Conservation (phyloP, 2,797 vertebrate species). For the Paramormyrops hopkinsi region DNA sequence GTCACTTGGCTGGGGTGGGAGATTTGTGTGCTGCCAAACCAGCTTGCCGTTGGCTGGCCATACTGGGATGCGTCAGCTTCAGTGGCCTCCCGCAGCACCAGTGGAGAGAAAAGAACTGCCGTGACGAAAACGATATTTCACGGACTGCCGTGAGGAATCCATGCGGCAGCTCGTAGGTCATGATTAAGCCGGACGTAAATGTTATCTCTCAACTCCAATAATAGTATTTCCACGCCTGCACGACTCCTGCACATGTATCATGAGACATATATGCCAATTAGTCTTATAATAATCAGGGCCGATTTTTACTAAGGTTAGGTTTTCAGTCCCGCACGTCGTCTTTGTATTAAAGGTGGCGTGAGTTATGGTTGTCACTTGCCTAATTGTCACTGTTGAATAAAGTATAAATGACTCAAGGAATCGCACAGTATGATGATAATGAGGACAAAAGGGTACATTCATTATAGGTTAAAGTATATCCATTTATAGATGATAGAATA, state of each 20-base stretch:
- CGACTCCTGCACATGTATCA: slow-evolving; percentile 47
- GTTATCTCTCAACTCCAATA: neutral
- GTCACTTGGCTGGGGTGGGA: slow-evolving; percentile 19
- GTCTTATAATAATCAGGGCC: slow-evolving; percentile 57
- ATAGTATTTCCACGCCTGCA: slow-evolving; percentile 30
- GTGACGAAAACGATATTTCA: neutral
- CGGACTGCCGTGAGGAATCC: neutral
- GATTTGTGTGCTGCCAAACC: slow-evolving; percentile 10
- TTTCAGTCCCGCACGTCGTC: slow-evolving; percentile 34
- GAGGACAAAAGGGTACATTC: slow-evolving; percentile 45
- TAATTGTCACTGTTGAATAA: slow-evolving; percentile 43
- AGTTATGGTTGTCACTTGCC: slow-evolving; percentile 41
- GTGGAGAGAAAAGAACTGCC: neutral
- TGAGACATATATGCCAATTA: slow-evolving; percentile 51
- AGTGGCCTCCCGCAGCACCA: neutral
- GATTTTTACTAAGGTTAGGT: slow-evolving; percentile 54
- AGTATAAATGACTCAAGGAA: slow-evolving; percentile 38
- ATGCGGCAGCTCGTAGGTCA: neutral
- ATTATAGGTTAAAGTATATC: slow-evolving; percentile 40
- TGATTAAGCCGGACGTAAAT: slow-evolving; percentile 1
- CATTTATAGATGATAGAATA: slow-evolving; percentile 41
- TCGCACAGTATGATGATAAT: slow-evolving; percentile 41
- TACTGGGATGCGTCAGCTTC: neutral
- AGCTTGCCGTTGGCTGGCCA: neutral
- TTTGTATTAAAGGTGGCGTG: slow-evolving; percentile 26